phyloP scores from a whole-genome alignment of 2,113 vertebrate genomes.

The Megaptera novaeangliae region DNA sequence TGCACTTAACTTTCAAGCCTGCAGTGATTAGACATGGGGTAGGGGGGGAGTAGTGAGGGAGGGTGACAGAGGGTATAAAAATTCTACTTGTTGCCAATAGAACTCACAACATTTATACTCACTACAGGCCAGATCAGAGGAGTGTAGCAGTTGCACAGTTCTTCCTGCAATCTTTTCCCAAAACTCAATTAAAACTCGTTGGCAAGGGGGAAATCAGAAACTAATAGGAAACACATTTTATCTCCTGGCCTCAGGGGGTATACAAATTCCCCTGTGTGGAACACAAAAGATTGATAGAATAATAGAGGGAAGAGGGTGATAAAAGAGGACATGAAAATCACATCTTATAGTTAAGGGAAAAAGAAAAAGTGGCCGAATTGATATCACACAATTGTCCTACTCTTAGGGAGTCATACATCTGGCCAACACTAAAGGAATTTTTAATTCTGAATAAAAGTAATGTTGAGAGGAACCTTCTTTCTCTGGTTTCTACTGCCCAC shows the following conservation, averaged over 20 bases:
- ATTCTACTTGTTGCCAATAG: neutral
- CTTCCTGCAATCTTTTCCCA: neutral
- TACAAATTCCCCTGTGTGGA: neutral
- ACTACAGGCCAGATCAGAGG: neutral
- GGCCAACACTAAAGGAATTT: neutral
- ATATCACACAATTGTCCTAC: neutral
- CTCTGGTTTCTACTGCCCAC: neutral
- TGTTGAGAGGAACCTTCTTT: neutral
- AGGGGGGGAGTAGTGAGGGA: neutral
- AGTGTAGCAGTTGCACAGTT: neutral
- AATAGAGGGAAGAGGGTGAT: neutral
- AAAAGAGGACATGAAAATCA: neutral
- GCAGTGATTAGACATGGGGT: neutral
- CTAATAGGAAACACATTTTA: neutral
- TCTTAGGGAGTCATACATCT: neutral
- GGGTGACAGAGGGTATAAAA: neutral
- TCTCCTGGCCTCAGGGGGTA: neutral
- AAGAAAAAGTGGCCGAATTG: neutral
- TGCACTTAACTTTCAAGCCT: constrained; percentile 38
- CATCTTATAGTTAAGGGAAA: neutral
- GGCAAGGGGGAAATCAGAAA: neutral
- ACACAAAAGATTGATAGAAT: neutral
- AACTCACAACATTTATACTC: neutral
- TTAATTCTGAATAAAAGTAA: neutral
- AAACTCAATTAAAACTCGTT: constrained; percentile 17